These are phyloP conservation scores for Probosciger aterrimus DNA, from an alignment of 2,113 vertebrate genomes.

Conservation along the genomic window DNA sequence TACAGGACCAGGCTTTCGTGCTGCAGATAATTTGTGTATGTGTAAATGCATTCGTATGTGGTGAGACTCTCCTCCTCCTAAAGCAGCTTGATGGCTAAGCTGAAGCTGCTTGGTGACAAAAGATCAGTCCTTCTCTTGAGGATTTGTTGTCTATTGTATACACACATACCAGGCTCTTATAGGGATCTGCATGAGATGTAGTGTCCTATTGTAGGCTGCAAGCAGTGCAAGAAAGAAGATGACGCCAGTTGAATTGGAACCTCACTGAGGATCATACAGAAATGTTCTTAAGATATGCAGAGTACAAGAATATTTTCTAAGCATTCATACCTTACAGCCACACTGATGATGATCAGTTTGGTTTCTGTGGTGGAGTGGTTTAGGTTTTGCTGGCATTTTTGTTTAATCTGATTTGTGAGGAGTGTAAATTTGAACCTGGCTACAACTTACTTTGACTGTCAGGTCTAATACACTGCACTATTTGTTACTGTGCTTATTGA, in stretches of 20 bases:
- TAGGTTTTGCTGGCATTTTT: neutral
- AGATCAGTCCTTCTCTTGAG: neutral
- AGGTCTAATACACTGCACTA: neutral
- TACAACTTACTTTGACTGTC: neutral
- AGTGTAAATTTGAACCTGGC: neutral
- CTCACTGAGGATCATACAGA: neutral
- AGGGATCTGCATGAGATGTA: neutral
- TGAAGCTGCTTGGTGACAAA: neutral
- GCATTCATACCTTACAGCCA: neutral
- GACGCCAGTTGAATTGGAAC: neutral
- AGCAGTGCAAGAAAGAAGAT: neutral
- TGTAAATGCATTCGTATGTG: neutral
- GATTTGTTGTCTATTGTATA: neutral
- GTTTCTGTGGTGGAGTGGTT: neutral
- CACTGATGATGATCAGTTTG: neutral
- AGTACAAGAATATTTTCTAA: neutral
- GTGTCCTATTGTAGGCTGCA: neutral
- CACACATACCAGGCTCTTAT: neutral
- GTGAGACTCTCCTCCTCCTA: neutral
- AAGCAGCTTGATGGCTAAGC: neutral
- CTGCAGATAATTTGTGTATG: neutral
- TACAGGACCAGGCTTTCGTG: neutral
- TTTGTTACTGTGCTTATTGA: neutral
- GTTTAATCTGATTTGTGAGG: neutral
- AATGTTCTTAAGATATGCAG: neutral